Conservation (phyloP, 2,888 invertebrate species). For the Lasioglossum calceatum region DNA sequence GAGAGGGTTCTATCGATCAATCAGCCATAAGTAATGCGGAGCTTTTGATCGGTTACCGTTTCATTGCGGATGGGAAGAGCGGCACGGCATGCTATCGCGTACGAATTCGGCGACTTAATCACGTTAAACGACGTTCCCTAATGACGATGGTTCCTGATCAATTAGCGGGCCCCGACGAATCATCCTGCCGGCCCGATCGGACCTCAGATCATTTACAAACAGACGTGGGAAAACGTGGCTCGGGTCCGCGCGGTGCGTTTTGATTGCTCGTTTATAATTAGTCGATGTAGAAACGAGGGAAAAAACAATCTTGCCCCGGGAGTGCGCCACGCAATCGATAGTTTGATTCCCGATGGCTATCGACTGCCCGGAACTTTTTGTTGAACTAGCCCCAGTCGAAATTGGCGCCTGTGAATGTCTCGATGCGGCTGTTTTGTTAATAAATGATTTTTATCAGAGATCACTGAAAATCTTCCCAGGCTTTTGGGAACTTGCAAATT, state of each 20-base stretch:
- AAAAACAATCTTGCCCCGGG: constrained; percentile 4
- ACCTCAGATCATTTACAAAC: constrained; percentile 36
- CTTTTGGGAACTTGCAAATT: not conserved
- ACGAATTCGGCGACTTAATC: constrained; percentile 66
- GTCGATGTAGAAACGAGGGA: constrained; percentile 14
- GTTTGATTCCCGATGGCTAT: not conserved
- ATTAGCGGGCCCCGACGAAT: constrained; percentile 37
- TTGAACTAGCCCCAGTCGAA: not conserved
- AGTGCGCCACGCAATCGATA: not conserved
- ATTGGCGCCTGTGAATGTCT: not conserved
- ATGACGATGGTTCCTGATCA: constrained; percentile 68
- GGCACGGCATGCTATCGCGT: constrained; percentile 69
- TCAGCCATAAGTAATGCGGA: constrained; percentile 77
- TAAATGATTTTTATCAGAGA: not conserved
- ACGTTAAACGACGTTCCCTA: constrained; percentile 69
- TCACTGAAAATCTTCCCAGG: not conserved
- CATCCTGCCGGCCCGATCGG: constrained; percentile 27
- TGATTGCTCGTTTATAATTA: constrained; percentile 45
- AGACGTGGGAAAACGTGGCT: not conserved
- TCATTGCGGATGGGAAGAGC: constrained; percentile 71
- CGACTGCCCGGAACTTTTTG: not conserved
- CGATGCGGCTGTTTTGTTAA: not conserved
- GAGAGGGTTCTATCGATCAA: constrained; percentile 73
- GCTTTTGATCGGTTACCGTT: constrained; percentile 75
- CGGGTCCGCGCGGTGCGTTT: not conserved